Conservation (phyloP, 2,888 invertebrate species). For the Cephus runcator region DNA sequence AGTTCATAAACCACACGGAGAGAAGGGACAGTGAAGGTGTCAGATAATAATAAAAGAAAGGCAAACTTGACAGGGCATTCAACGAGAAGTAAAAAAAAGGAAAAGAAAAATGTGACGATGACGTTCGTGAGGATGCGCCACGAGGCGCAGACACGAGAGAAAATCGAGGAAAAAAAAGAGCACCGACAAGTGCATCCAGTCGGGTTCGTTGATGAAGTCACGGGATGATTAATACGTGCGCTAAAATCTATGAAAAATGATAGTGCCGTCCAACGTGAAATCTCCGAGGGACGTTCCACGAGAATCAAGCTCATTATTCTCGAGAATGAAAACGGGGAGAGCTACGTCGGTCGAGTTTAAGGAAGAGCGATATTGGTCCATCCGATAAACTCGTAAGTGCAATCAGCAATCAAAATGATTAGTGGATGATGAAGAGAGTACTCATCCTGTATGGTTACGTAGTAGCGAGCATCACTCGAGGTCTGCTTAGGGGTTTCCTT, state of each 20-base stretch:
- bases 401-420: neutral
- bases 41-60: neutral
- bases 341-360: neutral
- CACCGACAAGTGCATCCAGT: neutral
- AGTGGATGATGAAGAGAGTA: neutral
- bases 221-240: neutral
- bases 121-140: neutral
- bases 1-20: constrained; percentile 2
- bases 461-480: constrained; percentile 46
- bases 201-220: neutral
- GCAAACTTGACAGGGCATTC: neutral
- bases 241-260: constrained; percentile 1
- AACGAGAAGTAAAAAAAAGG: neutral
- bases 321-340: neutral
- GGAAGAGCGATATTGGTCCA: neutral
- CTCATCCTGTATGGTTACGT: constrained; percentile 11
- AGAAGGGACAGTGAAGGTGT: constrained; percentile 19
- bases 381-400: neutral
- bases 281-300: neutral
- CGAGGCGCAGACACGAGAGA: constrained; percentile 9
- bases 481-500: constrained; percentile 61
- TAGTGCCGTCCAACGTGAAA: neutral
- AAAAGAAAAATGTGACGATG: neutral
- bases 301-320: neutral
- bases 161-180: neutral